Evolutionary conservation across 2,888 invertebrate genomes (phyloP), one percentile per base, ranked within the genome.

Genomic region (Psylliodes chrysocephalus): DNA sequence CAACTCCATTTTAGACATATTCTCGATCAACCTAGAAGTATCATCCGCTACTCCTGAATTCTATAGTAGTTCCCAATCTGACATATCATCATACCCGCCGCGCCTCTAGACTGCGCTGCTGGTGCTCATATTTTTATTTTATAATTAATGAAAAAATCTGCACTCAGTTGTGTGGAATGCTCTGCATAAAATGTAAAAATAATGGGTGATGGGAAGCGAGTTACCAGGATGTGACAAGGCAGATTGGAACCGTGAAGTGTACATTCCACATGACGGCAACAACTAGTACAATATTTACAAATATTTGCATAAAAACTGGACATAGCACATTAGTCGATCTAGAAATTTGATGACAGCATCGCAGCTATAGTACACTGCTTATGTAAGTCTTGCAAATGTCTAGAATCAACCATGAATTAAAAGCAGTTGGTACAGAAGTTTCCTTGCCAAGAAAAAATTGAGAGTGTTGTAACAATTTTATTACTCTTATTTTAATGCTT

Each of bases 11-110:
- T 35, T 7, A 5, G 14, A 35, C 3, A 35, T n/a, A 14, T 10
- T 35, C 35, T 3, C 8, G 8, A 35, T n/a, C 42, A 15, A 42
- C 42, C 15, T 42, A 2, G n/a, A 18, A 44, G 7, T 15, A 18
- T 35, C 33, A 2, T 10, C 10, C 17, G 2, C 54, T 47, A 57
- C 22, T 46, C 22, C 56, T 57, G 47, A 57, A 57, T 57, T 57
- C 47, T 17, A 35, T 38, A 57, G 56, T 57, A 89, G 89, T 87
- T 89, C 88, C 89, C 89, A 90, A 90, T 90, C 89, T 90, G 89
- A 86, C 86, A 81, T 78, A 80, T 81, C 77, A 77, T 77, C 78
- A 76, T 72, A 79, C 78, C 79, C 78, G 78, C 76, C 74, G 74
- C 73, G 73, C 71, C 69, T 67, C 68, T 64, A 71, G 71, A 74